These are phyloP conservation scores for Cyprichromis sp. DNA, from an alignment of 2,113 vertebrate genomes.

Conservation along the genomic window DNA sequence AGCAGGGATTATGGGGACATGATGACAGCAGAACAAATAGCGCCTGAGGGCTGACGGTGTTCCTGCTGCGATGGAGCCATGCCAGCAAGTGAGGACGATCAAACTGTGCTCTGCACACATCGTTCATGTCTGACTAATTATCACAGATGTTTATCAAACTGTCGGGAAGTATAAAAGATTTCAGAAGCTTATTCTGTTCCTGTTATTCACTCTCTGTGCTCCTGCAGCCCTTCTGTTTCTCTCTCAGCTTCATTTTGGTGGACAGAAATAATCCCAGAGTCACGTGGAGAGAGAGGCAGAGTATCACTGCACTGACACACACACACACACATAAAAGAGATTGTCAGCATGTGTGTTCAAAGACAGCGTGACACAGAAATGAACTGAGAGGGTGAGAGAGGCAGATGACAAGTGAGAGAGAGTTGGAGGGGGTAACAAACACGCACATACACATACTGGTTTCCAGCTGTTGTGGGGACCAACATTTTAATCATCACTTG, in stretches of 20 bases:
- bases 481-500: not conserved
- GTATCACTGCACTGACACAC: not conserved
- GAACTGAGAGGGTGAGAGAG: not conserved
- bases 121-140: not conserved
- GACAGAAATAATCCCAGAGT: conserved; percentile 51
- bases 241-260: conserved; percentile 33
- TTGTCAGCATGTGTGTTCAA: not conserved
- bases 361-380: not conserved
- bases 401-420: not conserved
- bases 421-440: not conserved
- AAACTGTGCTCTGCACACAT: not conserved
- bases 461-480: not conserved
- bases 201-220: not conserved
- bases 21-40: not conserved
- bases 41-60: not conserved
- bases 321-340: not conserved
- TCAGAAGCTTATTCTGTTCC: not conserved
- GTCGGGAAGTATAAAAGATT: not conserved
- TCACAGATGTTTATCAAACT: not conserved
- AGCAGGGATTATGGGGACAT: not conserved
- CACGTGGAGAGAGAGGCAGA: conserved; percentile 24
- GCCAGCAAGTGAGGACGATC: not conserved
- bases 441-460: not conserved
- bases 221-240: not conserved
- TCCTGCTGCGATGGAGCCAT: not conserved